Evolutionary conservation across 2,888 invertebrate genomes (phyloP), one percentile per base, ranked within the genome.

Genomic region (Sinopyrophorus schimmeli): DNA sequence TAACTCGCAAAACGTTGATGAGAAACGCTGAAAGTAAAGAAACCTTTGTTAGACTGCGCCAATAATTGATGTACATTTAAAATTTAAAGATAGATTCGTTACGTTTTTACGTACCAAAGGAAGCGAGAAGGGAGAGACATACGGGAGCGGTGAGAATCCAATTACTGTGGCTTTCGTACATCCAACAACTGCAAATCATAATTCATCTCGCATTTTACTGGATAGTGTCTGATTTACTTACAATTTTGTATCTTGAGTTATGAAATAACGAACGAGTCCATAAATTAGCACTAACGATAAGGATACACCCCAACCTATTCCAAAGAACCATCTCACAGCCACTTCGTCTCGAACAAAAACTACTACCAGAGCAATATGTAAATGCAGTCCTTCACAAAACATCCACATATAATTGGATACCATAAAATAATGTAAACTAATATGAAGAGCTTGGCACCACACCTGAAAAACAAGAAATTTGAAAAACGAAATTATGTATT

Each of bases 351-450:
- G 79, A 21, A 87, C 83, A 67, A 89, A 89, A 9, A 89, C 87
- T 61, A 87, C 81, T 5, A 88, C 87, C 1, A 91, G 75, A 0
- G 88, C 80, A 10, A 89, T 78, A 68, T 89, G 87, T 5, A 91
- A 74, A 65, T 89, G 86, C 1, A 89, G 73, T 0, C 86, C 86
- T 67, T 89, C 89, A 65, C 86, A 86, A 67, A 90, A 89, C 89
- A 89, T 89, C 90, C 90, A 91, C 67, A 87, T 80, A 71, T 89
- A 89, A 69, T 86, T 87, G 30, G 86, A 82, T 31, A 87, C 74
- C 77, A 88, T 84, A 59, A 86, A 82, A 67, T 89, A 90, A 3
- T 85, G 82, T 1, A 83, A 48, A 12, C 70, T 27, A 16, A 87
- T 68, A 67, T 89, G 87, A 1, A 89, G 73, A 0, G 74, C 64